Percentiles rank a stretch among this genome's conserved stretches.
phyloP scores from a whole-genome alignment of 2,113 vertebrate species.

The Psophia crepitans region DNA sequence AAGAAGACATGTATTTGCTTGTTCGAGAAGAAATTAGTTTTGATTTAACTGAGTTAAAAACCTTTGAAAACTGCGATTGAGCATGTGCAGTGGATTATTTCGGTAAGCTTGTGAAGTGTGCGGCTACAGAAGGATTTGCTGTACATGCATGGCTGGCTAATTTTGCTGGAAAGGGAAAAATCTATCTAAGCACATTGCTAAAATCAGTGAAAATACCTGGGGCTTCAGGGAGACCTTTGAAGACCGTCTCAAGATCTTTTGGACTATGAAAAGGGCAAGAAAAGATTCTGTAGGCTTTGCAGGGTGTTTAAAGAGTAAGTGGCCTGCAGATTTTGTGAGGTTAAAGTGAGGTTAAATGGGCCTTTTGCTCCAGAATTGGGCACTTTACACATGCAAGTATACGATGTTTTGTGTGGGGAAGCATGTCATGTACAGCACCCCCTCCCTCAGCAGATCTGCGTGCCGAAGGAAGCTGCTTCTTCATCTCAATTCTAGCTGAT shows the following conservation, averaged over 20 bases:
- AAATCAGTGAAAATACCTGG: slow-evolving; percentile 29
- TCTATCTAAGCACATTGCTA: slow-evolving; percentile 13
- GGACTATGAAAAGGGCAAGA: not conserved
- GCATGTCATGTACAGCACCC: not conserved
- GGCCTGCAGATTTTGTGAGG: not conserved
- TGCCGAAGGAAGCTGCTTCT: not conserved
- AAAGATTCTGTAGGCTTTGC: not conserved
- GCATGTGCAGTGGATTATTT: slow-evolving; percentile 57
- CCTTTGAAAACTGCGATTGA: not conserved
- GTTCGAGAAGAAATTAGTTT: slow-evolving; percentile 48
- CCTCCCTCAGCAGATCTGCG: not conserved
- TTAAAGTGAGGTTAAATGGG: not conserved
- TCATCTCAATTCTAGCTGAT: not conserved
- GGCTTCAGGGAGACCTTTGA: not conserved
- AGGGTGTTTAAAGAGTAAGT: not conserved
- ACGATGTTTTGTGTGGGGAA: not conserved
- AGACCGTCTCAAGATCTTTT: not conserved
- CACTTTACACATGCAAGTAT: not conserved
- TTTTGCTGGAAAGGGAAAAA: slow-evolving; percentile 44
- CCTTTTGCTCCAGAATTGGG: not conserved
- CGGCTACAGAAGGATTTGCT: slow-evolving; percentile 40
- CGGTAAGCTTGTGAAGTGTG: not conserved
- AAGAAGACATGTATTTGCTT: slow-evolving; percentile 37
- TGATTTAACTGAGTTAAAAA: slow-evolving; percentile 52
- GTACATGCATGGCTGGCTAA: slow-evolving; percentile 32